Percentiles rank a stretch among this genome's conserved stretches.
Conservation (phyloP, 92 coral and sea anemone genomes). For the Epizoanthus stellaris region DNA sequence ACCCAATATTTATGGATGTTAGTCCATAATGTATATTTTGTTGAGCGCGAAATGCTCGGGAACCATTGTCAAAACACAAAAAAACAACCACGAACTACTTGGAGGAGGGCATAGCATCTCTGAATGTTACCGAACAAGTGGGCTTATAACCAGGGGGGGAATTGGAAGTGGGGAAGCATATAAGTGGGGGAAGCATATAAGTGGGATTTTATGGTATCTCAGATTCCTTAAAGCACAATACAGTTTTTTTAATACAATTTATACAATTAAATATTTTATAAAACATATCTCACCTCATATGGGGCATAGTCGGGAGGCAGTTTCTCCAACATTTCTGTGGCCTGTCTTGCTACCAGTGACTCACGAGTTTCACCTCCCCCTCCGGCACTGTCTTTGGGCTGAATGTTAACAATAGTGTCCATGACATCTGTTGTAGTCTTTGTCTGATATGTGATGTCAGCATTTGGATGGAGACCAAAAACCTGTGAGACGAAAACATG, state of each 20-base stretch:
- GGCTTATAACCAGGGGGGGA: too few relatives aligned
- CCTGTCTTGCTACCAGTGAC: conserved; percentile 88
- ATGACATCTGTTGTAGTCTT: conserved; percentile 96
- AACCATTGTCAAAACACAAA: too few relatives aligned
- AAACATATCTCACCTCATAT: conserved; percentile 73
- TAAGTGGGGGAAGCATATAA: too few relatives aligned
- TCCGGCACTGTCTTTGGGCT: conserved; percentile 98
- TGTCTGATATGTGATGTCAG: conserved; percentile 98
- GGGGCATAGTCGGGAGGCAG: conserved; percentile 95
- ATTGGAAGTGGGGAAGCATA: too few relatives aligned
- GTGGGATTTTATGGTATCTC: too few relatives aligned
- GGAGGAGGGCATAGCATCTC: too few relatives aligned
- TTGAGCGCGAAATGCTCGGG: too few relatives aligned
- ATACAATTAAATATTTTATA: background rate
- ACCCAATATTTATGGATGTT: too few relatives aligned
- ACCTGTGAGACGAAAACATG: conserved; percentile 56
- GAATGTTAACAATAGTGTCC: conserved; percentile 97
- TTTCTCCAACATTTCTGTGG: conserved; percentile 97
- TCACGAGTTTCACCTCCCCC: conserved; percentile 99
- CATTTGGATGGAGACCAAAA: conserved; percentile 96
- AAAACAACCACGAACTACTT: too few relatives aligned
- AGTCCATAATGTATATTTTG: too few relatives aligned
- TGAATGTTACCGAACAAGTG: too few relatives aligned
- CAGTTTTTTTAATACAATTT: background rate
- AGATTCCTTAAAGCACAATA: too few relatives aligned